Conservation (phyloP, 2,113 vertebrate species). For the Alaudala cheleensis region DNA sequence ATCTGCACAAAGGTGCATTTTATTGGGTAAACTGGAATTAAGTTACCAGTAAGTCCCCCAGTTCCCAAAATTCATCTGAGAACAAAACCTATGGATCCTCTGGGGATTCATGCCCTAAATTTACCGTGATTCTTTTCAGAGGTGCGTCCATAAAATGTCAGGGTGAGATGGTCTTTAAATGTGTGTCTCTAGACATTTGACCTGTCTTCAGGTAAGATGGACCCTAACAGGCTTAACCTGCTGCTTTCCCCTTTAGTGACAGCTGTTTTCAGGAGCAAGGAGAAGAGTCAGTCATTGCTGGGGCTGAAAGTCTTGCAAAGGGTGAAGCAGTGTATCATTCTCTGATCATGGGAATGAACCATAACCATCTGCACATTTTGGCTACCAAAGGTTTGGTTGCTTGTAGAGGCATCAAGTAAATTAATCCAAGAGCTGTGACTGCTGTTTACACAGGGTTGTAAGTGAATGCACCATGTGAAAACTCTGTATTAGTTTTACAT, state of each 20-base stretch:
- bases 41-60: background rate
- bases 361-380: background rate
- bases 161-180: background rate
- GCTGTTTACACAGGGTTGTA: background rate
- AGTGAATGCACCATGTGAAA: background rate
- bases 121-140: background rate
- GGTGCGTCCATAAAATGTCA: background rate
- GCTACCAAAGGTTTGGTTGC: background rate
- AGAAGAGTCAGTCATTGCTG: background rate
- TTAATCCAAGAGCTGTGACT: background rate
- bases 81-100: background rate
- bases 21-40: background rate
- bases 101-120: background rate
- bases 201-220: background rate
- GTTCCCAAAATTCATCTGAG: background rate
- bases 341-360: background rate
- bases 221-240: accelerated
- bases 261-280: background rate
- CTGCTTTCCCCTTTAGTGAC: background rate
- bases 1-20: background rate
- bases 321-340: background rate
- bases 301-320: background rate
- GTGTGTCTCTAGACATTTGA: background rate
- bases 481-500: background rate
- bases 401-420: background rate